A percentile compares a stretch with the other conserved stretches of the same genome.
Evolutionary conservation across 2,113 vertebrate species (phyloP).

Genomic region (Puffinus mauretanicus): DNA sequence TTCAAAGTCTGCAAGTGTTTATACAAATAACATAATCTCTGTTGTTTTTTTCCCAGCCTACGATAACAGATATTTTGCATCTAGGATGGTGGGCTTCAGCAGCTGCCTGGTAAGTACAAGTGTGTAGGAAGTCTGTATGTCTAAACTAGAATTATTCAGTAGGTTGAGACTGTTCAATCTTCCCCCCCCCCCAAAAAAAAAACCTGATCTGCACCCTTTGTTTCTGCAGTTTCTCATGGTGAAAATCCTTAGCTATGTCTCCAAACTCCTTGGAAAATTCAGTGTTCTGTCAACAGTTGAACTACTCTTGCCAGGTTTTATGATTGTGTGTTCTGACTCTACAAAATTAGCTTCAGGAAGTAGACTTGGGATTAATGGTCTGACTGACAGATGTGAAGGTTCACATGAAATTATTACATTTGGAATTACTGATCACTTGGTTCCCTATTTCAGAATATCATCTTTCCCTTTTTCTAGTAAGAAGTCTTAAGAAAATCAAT

Average conservation of each 20-base stretch:
- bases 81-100: constrained; percentile 97
- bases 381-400: neutral
- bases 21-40: neutral
- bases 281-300: neutral
- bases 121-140: neutral
- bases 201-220: neutral
- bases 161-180: neutral
- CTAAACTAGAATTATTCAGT: neutral
- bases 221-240: neutral
- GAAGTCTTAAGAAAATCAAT: neutral
- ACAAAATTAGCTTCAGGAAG: neutral
- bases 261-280: neutral
- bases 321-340: neutral
- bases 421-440: neutral
- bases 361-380: neutral
- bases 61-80: constrained; percentile 89
- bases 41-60: constrained; percentile 79
- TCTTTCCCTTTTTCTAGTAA: neutral
- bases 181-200: neutral
- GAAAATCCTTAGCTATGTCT: neutral
- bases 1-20: neutral
- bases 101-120: constrained; percentile 89
- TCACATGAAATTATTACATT: neutral
- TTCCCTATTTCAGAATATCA: neutral
- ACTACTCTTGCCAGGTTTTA: neutral